These are phyloP conservation scores for Mormyrops boulengeri DNA, from an alignment of 2,797 vertebrate genomes.

Conservation along the genomic window DNA sequence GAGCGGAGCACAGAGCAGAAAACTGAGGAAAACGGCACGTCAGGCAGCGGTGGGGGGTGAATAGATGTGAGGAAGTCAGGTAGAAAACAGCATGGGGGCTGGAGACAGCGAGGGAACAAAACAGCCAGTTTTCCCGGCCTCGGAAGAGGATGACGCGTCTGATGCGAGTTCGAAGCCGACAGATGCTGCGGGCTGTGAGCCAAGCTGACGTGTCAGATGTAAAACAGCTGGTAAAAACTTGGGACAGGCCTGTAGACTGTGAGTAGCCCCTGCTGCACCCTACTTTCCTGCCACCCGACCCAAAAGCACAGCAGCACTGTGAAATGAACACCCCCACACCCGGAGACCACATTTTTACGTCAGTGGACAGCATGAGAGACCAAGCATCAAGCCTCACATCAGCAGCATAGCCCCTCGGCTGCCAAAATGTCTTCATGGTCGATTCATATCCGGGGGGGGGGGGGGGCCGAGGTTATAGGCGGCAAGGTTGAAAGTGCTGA, in stretches of 20 bases:
- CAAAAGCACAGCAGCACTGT: background rate
- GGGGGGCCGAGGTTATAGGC: background rate
- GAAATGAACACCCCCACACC: background rate
- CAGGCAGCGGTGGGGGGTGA: background rate
- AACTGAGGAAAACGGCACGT: background rate
- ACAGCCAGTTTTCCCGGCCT: background rate
- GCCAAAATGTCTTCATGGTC: background rate
- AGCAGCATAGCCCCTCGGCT: background rate
- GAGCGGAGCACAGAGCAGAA: background rate
- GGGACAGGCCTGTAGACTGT: background rate
- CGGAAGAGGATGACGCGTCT: background rate
- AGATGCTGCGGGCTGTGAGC: no score
- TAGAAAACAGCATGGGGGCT: background rate
- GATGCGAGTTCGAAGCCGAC: background rate
- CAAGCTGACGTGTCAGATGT: background rate
- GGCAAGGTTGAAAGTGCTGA: background rate
- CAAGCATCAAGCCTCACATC: background rate
- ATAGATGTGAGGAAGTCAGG: background rate
- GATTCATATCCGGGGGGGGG: background rate
- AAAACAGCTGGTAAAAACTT: background rate
- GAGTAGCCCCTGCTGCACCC: background rate
- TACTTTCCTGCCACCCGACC: background rate
- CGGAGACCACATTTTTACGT: background rate
- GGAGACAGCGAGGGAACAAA: constrained; percentile 8
- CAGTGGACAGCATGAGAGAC: background rate